Conservation (phyloP, 2,113 vertebrate species). For the Cyprinodon tularosa region DNA sequence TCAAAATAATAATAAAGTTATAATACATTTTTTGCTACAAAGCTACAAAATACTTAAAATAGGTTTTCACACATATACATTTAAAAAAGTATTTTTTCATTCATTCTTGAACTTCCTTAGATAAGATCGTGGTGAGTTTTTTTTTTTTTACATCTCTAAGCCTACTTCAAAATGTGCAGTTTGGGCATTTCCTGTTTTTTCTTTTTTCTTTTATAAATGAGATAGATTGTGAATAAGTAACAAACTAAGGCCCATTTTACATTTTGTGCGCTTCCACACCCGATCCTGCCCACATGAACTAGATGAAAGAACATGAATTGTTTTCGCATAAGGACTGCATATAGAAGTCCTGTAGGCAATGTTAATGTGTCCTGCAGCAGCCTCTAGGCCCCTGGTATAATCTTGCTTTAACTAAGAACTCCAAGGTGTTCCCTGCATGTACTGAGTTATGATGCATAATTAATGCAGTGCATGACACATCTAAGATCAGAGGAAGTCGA, state of each 20-base stretch:
- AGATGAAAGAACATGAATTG: conserved; percentile 2
- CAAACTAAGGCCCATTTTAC: background rate
- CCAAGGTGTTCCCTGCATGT: conserved; percentile 66
- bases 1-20: background rate
- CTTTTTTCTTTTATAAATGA: background rate
- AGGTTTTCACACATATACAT: background rate
- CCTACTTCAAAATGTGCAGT: background rate
- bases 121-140: background rate
- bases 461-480: conserved; percentile 76
- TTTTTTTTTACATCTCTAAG: too few species aligned
- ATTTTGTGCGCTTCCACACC: background rate
- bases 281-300: background rate
- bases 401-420: conserved; percentile 56
- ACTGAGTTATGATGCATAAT: conserved; percentile 76
- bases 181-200: background rate
- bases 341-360: conserved; percentile 14
- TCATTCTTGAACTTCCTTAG: background rate
- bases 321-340: conserved; percentile 22
- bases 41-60: background rate
- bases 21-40: background rate
- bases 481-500: conserved; percentile 76
- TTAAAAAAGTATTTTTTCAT: too few species aligned
- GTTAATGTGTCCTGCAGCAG: conserved; percentile 57
- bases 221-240: background rate
- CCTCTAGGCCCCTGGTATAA: conserved; percentile 65